Base-by-base conservation (phyloP, 2,113 vertebrate genomes). In the Sinocyclocheilus grahami region DNA sequence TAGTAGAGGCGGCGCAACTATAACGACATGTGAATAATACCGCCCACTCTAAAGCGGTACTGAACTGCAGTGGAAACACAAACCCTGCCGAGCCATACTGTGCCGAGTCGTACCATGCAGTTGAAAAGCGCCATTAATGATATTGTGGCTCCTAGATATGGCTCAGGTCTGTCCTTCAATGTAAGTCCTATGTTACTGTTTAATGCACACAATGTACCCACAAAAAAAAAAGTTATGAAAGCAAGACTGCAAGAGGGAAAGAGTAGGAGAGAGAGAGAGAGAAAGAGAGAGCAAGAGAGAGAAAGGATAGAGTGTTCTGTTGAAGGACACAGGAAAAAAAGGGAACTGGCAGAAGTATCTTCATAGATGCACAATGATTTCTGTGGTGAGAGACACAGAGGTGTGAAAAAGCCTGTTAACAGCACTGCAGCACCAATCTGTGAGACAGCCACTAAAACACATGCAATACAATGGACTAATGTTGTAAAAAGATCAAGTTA, bases 351-450 rank as follows among this genome's bases (percentile, higher is more conserved):
- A 65, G 39, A 65, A 65, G 30, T 65, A 48, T 81, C 39, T 48
- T 65, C 60, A 81, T 42, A 81, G n/a, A 81, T 42, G 58, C 14
- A 65, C 78, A 81, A 48, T 30, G 37, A 48, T 27, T 63, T 24
- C 39, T 65, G 37, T 81, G 78, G 60, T 20, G 78, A 81, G 60
- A 81, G 60, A 81, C 79, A 30, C 39, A 48, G 79, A 65, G 39
- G 79, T 81, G 79, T 81, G 60, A 80, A 63, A 39, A 42, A 24
- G 78, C 20, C 78, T 81, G 60, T 65, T 48, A 67, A 58, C 60
- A 48, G 60, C 37, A 81, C 39, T 24, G 79, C 60, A 48, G 79
- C 37, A 11, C 37, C 14, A 20, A 65, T 81, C 60, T 81, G 79
- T 20, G 39, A 48, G 39, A 81, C 60, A 48, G 58, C 37, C 58